Evolutionary conservation across 2,797 vertebrate species (phyloP).

Genomic region (Acrocephalus scirpaceus): DNA sequence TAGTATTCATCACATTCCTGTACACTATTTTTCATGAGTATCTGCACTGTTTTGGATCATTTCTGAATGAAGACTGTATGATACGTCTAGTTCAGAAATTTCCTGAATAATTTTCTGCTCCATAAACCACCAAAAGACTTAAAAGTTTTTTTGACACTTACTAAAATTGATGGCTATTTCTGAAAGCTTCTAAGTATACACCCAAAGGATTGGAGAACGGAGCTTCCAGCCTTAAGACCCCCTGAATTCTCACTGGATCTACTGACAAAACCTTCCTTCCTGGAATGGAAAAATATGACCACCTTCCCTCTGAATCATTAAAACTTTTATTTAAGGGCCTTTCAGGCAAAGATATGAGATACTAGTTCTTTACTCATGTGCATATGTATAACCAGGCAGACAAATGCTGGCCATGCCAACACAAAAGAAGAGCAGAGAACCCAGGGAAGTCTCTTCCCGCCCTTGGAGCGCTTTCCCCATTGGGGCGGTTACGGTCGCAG

Average conservation of each 20-base stretch:
- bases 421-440: neutral
- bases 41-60: neutral
- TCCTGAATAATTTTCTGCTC: neutral
- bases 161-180: neutral
- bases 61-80: neutral
- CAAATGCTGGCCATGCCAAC: neutral
- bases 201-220: neutral
- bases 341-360: neutral
- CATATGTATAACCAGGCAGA: neutral
- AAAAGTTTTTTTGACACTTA: neutral
- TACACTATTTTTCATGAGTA: neutral
- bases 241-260: neutral
- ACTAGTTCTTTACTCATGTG: neutral
- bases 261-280: neutral
- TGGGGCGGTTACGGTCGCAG: neutral
- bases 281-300: neutral
- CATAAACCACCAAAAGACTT: neutral
- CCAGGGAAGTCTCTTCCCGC: fast-evolving
- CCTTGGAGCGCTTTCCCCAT: fast-evolving
- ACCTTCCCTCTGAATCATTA: fast-evolving
- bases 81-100: neutral
- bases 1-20: neutral
- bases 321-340: neutral
- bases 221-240: neutral
- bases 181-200: neutral